Evolutionary conservation across 2,797 vertebrate genomes (phyloP).

Genomic region (Limosa lapponica): DNA sequence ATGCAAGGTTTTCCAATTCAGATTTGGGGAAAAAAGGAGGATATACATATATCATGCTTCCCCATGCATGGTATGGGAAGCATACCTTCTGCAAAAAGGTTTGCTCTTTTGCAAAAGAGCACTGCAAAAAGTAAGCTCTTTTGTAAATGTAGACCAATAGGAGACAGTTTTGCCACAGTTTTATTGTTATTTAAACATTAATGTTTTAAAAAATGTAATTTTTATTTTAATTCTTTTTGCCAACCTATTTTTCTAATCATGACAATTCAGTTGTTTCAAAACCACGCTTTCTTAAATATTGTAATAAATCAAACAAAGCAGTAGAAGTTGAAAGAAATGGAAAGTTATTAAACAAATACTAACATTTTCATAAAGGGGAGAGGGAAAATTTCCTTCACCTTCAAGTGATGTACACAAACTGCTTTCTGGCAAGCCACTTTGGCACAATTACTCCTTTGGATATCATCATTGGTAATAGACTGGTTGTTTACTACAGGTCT

Average conservation of each 20-base stretch:
- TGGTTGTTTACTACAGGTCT: background rate
- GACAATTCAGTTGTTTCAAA: background rate
- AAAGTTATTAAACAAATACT: background rate
- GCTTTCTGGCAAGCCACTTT: background rate
- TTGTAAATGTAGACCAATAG: background rate
- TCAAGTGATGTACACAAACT: background rate
- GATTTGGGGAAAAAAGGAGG: rapidly evolving
- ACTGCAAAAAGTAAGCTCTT: background rate
- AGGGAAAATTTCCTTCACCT: background rate
- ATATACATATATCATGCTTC: background rate
- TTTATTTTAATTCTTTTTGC: background rate
- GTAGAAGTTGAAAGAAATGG: background rate
- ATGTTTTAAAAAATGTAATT: rapidly evolving
- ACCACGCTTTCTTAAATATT: background rate
- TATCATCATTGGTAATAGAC: background rate
- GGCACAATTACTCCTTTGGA: background rate
- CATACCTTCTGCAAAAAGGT: no score
- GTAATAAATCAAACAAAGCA: background rate
- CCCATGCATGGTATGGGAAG: no score
- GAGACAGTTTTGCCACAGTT: background rate
- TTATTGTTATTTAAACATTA: background rate
- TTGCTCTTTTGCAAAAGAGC: no score
- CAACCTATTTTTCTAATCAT: background rate
- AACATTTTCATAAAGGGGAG: background rate
- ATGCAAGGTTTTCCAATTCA: background rate